Percentiles rank a stretch among this genome's conserved stretches.
These are phyloP conservation scores for Diplosoma virens DNA, from an alignment of 23 tunicate genomes.

Conservation along the genomic window DNA sequence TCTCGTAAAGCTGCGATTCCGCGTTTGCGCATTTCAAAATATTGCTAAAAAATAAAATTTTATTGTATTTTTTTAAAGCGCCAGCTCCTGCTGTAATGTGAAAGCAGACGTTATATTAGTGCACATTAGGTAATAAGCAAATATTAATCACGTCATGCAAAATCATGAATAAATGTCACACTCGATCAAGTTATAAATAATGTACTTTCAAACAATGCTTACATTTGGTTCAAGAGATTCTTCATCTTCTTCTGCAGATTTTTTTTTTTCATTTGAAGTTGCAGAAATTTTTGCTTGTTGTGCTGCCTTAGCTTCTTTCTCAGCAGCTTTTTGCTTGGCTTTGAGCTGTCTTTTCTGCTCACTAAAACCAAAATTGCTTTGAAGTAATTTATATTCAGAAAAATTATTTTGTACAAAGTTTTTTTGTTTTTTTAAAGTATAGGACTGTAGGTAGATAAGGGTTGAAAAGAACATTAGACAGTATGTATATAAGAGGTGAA, in stretches of 20 bases:
- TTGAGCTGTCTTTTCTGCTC: constrained; percentile 77
- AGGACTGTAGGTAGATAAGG: no score
- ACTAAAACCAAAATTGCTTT: no score
- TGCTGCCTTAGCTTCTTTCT: constrained; percentile 70
- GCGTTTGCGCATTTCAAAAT: constrained; percentile 85
- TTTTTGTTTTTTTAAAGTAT: no score
- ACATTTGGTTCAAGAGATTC: constrained; percentile 66
- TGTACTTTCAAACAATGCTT: no score
- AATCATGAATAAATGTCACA: neutral
- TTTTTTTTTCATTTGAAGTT: constrained; percentile 9
- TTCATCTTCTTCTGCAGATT: constrained; percentile 40
- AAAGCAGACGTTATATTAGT: neutral
- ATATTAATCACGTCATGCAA: neutral
- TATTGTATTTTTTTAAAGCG: no score
- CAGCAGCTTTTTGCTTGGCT: constrained; percentile 87
- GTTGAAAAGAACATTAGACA: no score
- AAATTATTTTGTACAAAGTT: no score
- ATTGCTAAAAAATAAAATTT: constrained; percentile 42
- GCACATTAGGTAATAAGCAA: neutral
- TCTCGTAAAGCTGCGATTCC: constrained; percentile 49
- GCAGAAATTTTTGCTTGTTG: constrained; percentile 25
- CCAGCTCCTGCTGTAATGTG: no score
- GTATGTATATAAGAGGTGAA: no score
- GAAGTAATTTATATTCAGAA: no score
- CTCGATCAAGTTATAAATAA: no score